These are phyloP conservation scores for Amia ocellicauda DNA, from an alignment of 2,113 vertebrate species.

Conservation along the genomic window DNA sequence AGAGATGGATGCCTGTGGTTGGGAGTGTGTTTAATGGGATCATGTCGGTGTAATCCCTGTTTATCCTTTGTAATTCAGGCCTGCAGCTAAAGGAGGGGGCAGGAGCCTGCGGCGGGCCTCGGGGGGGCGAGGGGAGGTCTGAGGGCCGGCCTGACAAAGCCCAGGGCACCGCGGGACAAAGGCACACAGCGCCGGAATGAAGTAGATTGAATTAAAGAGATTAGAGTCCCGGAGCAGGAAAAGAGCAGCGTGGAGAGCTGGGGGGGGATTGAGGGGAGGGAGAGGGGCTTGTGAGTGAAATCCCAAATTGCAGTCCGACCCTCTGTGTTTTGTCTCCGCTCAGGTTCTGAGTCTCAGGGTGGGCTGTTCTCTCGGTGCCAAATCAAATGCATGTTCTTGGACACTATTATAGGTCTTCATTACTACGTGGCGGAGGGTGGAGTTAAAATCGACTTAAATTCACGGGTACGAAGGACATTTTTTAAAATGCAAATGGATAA, in stretches of 20 bases:
- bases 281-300: constrained; percentile 39
- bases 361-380: no score
- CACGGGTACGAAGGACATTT: no score
- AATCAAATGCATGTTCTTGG: no score
- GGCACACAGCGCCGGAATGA: constrained; percentile 44
- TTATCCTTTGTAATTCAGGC: constrained; percentile 65
- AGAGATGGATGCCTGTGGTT: constrained; percentile 48
- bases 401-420: no score
- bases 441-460: no score
- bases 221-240: constrained; percentile 57
- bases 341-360: no score
- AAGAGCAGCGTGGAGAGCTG: constrained; percentile 49
- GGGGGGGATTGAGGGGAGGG: no score
- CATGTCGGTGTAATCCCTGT: constrained; percentile 74
- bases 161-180: constrained; percentile 37
- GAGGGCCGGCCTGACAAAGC: constrained; percentile 56
- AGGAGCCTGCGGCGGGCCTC: constrained; percentile 48
- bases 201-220: constrained; percentile 74
- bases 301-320: constrained; percentile 53
- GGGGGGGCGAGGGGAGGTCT: constrained; percentile 57
- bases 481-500: no score
- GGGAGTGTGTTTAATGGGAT: constrained; percentile 66
- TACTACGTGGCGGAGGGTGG: no score
- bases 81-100: constrained; percentile 36
- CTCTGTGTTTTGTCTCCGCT: no score